Base-by-base conservation (phyloP, 2,888 invertebrate species). In the Rugalucina vietnamica region DNA sequence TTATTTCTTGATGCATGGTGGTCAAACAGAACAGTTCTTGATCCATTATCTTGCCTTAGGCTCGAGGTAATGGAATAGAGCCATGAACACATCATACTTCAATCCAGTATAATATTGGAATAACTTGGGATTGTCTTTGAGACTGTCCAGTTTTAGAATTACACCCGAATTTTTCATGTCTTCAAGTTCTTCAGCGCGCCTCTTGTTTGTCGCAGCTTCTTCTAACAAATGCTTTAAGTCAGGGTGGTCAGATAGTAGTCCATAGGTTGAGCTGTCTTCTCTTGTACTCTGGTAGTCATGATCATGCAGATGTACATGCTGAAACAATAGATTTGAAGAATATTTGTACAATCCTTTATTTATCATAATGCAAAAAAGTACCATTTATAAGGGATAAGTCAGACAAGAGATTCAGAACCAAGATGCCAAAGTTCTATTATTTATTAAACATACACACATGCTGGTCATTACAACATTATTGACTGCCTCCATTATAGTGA, bases 51-150 rank as follows among this genome's bases (percentile, higher is more conserved):
- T 37, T 14, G 79, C 74, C 36, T 79, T 80, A 49, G 65, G 70
- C 34, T 79, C 74, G 2, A 80, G 32, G 36, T 75, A 80, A 29
- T 34, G 24, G 39, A 49, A 74, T 32, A 75, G 37, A 27, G 80
- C 65, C n/a, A 69, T 36, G 50, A 80, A 80, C 8, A 70, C 76
- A 27, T 81, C 72, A 76, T 21, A 43, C 27, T 37, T 76, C 5
- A 57, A 32, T 27, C 76, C 81, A 14, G 81, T 81, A 36, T 76
- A 76, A 60, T 69, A 80, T 24, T 24, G 49, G 24, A 80, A 75
- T 1, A 70, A n/a, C 18, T 43, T 69, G 5, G 34, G 18, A 49
- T 76, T 65, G 24, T 76, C 39, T 27, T 60, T 76, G 21, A 76
- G 21, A 18, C 37, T 57, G 37, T 76, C 36, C n/a, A 76, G 34